Conservation (phyloP, 2,797 vertebrate species). For the Taenioides sp. region DNA sequence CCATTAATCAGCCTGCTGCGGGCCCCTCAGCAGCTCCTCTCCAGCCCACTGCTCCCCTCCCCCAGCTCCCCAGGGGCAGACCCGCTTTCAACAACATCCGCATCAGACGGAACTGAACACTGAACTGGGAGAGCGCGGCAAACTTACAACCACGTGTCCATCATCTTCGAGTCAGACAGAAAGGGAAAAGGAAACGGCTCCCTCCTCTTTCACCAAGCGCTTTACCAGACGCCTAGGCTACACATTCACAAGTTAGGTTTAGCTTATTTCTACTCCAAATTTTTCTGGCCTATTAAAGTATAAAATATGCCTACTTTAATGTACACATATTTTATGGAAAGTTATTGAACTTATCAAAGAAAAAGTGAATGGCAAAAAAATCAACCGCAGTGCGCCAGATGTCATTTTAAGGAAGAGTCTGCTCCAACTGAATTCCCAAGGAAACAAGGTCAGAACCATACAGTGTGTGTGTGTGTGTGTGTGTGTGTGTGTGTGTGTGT, state of each 20-base stretch:
- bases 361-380: neutral
- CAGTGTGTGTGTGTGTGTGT: neutral
- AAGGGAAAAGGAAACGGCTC: conserved; percentile 30
- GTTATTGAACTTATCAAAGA: neutral
- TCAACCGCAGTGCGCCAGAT: neutral
- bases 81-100: conserved; percentile 58
- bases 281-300: neutral
- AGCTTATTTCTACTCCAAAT: no score
- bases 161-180: conserved; percentile 35
- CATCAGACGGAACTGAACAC: conserved; percentile 46
- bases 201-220: conserved; percentile 38
- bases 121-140: neutral
- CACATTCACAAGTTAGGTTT: no score
- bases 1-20: conserved; percentile 77
- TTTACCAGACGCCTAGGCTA: no score
- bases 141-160: conserved; percentile 16
- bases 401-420: conserved; percentile 1
- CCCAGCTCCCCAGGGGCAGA: conserved; percentile 30
- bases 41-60: conserved; percentile 27
- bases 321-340: neutral
- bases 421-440: conserved; percentile 1
- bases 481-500: neutral
- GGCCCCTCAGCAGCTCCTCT: conserved; percentile 58
- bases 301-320: neutral
- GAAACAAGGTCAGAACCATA: conserved; percentile 1